These are phyloP conservation scores for Spinus pinus DNA, from an alignment of 2,797 vertebrate species.

Conservation along the genomic window DNA sequence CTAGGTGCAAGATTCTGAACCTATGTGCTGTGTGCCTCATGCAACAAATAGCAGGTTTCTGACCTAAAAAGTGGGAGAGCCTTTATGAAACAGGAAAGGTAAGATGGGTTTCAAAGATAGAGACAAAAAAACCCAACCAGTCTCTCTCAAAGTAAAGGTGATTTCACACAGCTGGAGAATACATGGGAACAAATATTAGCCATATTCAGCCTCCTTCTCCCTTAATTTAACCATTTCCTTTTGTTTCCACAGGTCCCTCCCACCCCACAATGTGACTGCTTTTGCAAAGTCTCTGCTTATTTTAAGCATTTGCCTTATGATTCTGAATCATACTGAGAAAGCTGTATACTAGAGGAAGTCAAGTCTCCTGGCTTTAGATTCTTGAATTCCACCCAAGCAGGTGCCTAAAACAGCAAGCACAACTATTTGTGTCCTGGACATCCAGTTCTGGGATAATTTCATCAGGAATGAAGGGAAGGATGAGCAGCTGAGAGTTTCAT, in stretches of 20 bases:
- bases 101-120: neutral
- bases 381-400: neutral
- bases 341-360: neutral
- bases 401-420: neutral
- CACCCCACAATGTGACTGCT: neutral
- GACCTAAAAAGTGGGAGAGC: neutral
- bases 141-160: neutral
- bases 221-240: neutral
- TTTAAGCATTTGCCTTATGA: conserved; percentile 26
- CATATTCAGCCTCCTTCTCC: neutral
- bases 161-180: neutral
- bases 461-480: neutral
- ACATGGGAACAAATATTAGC: neutral
- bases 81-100: neutral
- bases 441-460: neutral
- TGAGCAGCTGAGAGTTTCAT: neutral
- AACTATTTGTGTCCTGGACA: neutral
- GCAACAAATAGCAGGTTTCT: neutral
- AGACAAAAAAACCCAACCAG: neutral
- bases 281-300: neutral
- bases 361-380: neutral
- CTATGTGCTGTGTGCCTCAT: neutral
- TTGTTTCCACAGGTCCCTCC: neutral
- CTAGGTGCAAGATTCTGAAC: neutral
- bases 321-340: conserved; percentile 1